Conservation (phyloP, 2,888 invertebrate genomes). For the Spatulosminthurus flaviceps region DNA sequence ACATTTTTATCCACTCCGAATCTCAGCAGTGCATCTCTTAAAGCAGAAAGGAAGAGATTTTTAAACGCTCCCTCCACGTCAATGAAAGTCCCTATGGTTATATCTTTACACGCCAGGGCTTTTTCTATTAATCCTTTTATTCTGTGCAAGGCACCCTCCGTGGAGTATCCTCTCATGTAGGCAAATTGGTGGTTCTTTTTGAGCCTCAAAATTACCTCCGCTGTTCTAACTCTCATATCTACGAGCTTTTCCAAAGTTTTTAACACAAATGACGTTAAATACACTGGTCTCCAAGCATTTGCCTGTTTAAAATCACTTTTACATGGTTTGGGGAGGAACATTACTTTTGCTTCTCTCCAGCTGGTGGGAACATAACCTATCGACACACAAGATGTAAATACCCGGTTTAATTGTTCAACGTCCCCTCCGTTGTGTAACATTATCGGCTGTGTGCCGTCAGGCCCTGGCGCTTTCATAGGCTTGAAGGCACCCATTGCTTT, state of each 20-base stretch:
- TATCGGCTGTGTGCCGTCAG: not conserved
- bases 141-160: constrained; percentile 51
- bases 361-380: not conserved
- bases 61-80: constrained; percentile 63
- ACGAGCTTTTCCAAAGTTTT: not conserved
- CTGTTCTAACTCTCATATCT: not conserved
- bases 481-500: not conserved
- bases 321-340: constrained; percentile 8
- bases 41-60: constrained; percentile 48
- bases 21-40: not conserved
- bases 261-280: not conserved
- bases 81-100: constrained; percentile 51
- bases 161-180: constrained; percentile 49
- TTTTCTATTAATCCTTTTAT: constrained; percentile 26
- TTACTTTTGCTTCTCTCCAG: not conserved
- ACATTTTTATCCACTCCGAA: not conserved
- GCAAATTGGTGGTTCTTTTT: constrained; percentile 11
- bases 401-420: not conserved
- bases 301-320: not conserved
- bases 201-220: not conserved
- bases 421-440: not conserved
- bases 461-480: not conserved
- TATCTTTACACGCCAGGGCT: constrained; percentile 43
- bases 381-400: not conserved
- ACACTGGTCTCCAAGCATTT: not conserved